A percentile compares a stretch with the other conserved stretches of the same genome.
Evolutionary conservation across 2,888 invertebrate genomes (phyloP).

Genomic region (Phyto melanocephala): DNA sequence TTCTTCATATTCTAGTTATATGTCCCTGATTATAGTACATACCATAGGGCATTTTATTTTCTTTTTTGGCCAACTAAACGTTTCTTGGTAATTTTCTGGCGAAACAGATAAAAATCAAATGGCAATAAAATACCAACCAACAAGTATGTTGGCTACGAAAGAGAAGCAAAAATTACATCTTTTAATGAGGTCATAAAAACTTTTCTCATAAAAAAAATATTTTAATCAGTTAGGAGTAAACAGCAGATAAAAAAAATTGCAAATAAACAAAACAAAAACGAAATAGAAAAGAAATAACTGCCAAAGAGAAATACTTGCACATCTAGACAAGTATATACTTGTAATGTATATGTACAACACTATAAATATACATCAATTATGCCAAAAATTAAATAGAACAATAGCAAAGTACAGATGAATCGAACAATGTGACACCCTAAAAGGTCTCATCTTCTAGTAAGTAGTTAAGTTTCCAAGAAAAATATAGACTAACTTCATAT

Average conservation of each 20-base stretch:
- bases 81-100: background rate
- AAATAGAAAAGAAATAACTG: conserved; percentile 1
- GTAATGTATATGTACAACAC: background rate
- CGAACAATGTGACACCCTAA: background rate
- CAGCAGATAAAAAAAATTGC: conserved; percentile 29
- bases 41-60: background rate
- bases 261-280: background rate
- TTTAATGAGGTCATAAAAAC: conserved; percentile 63
- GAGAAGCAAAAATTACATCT: conserved; percentile 24
- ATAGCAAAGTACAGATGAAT: background rate
- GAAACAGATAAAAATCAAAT: conserved; percentile 37
- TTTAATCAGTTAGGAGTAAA: conserved; percentile 60
- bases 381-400: background rate
- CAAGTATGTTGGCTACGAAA: conserved; percentile 1
- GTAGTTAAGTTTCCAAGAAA: no score
- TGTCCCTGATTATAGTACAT: no score
- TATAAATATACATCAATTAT: background rate
- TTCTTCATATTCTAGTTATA: no score
- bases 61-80: conserved; percentile 12
- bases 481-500: no score
- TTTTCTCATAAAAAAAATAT: conserved; percentile 61
- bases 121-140: conserved; percentile 41
- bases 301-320: background rate
- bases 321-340: conserved; percentile 38
- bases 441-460: no score